Evolutionary conservation across 1,140 invertebrate species (phyloP), one percentile per base, ranked within the genome.

Genomic region (Portunus trituberculatus): DNA sequence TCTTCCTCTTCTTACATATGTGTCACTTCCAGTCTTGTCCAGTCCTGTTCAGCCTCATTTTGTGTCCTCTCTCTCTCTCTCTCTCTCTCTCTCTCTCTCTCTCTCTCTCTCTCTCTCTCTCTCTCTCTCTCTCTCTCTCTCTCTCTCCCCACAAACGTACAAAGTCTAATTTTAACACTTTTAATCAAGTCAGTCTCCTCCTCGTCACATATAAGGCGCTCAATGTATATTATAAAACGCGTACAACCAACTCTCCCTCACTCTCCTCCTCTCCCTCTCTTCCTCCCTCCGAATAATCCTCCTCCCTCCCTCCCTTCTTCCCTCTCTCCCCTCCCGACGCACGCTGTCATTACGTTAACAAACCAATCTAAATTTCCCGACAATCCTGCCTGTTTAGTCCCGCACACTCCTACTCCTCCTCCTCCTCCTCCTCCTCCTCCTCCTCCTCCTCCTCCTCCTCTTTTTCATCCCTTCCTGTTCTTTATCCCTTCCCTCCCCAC

Each of bases 361-460:
- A 93, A 93, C 92, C 92, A 93, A 92, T 86, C 92, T 86, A 93
- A 93, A 93, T 93, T 83, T 84, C 48, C 92, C 82, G 76, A 93
- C 92, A 93, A 76, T 86, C 76, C 92, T 52, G 25, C 31, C 92
- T 76, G 82, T 83, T 20, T 93, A 91, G 90, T 91, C 90, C 52
- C 90, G 4, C 59, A 76, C 59, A 76, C 89, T 31, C 31, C 4
- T 7, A 0, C 46, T 29, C 48, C 8, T 46, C n/a, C 10, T 29
- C 82, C 28, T 92, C 90, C 29, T 2, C n/a, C 45, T n/a, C 8
- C 32, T 20, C 32, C 8, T 7, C 25, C 89, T 59, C 46, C 6
- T n/a, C 29, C 45, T 29, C 20, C 25, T 20, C 20, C 20, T 14
- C 20, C n/a, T 20, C n/a, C 25, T n/a, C 20, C n/a, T 7, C n/a